Evolutionary conservation across 2,797 vertebrate genomes (phyloP).

Genomic region (Hozukius guyotensis): DNA sequence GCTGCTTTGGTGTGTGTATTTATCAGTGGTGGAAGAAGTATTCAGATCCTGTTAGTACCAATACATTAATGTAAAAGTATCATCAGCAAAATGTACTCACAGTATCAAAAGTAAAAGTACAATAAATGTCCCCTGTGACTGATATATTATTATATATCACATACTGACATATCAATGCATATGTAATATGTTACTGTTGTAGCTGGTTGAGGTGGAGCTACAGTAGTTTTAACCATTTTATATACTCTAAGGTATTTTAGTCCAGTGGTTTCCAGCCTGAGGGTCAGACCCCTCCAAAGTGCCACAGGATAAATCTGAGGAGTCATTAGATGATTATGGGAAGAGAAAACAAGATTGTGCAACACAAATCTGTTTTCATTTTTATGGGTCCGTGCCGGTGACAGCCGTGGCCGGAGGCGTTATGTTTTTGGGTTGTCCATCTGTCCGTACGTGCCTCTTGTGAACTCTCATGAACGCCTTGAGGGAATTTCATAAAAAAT

Average conservation of each 20-base stretch:
- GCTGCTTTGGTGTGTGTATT: slow-evolving; percentile 32
- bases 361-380: neutral
- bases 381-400: neutral
- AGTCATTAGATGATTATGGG: too few species aligned
- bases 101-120: neutral
- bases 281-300: neutral
- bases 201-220: neutral
- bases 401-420: too few species aligned
- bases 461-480: too few species aligned
- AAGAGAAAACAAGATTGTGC: neutral
- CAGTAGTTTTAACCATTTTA: neutral
- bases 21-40: neutral
- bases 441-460: too few species aligned
- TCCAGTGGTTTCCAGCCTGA: neutral
- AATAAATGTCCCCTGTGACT: neutral
- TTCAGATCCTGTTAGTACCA: neutral
- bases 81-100: neutral
- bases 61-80: neutral
- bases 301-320: neutral
- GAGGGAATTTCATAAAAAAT: too few species aligned
- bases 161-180: neutral
- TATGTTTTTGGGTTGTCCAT: too few species aligned
- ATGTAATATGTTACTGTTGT: neutral
- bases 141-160: neutral
- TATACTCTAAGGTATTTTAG: neutral